Evolutionary conservation across 2,113 vertebrate species (phyloP).

Genomic region (Barbus barbus): DNA sequence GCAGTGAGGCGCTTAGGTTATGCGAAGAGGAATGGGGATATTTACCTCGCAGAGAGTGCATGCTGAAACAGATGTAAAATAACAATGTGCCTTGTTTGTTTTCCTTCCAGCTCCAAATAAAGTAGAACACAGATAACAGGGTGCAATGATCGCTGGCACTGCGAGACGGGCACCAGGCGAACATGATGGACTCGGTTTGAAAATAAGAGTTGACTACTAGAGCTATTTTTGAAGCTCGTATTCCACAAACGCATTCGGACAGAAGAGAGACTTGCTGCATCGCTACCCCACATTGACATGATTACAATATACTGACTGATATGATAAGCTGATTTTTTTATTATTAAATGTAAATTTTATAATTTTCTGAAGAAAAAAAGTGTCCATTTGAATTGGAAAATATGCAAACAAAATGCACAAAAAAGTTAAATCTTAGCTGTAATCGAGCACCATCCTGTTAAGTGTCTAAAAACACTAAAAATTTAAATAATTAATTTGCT

Average conservation of each 20-base stretch:
- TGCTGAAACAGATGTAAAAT: conserved; percentile 22
- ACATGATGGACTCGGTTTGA: conserved; percentile 41
- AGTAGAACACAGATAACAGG: conserved; percentile 40
- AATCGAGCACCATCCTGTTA: neutral
- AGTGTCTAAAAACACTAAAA: no score
- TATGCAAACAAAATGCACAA: no score
- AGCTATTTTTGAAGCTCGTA: conserved; percentile 23
- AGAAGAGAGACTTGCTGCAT: neutral
- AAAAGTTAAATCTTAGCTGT: neutral
- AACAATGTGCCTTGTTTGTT: conserved; percentile 42
- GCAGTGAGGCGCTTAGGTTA: conserved; percentile 1
- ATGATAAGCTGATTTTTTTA: neutral
- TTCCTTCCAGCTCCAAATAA: conserved; percentile 32
- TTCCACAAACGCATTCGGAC: neutral
- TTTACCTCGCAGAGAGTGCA: neutral
- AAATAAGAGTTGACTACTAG: conserved; percentile 24
- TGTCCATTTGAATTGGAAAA: no score
- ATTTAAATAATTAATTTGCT: no score
- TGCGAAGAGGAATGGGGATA: conserved; percentile 31
- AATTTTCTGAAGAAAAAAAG: no score
- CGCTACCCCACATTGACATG: neutral
- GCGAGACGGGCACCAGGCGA: neutral
- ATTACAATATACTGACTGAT: neutral
- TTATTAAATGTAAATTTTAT: neutral
- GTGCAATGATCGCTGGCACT: conserved; percentile 5